phyloP scores from a whole-genome alignment of 2,888 invertebrate genomes.

The Tenthredo amoena region DNA sequence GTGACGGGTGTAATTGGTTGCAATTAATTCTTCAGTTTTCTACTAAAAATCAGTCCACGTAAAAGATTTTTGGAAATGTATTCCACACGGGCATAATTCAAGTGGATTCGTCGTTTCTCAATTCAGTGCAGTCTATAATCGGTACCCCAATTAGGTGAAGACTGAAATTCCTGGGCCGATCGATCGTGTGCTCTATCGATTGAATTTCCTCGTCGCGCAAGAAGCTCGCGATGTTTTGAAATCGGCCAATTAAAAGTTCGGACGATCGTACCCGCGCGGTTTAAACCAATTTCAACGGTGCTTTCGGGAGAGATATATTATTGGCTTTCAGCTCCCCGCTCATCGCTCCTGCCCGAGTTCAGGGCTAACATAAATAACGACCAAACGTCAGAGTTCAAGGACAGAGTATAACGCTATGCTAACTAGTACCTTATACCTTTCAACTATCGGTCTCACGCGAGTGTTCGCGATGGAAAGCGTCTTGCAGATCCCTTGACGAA shows the following conservation, averaged over 20 bases:
- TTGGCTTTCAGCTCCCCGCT: background rate
- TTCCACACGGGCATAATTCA: background rate
- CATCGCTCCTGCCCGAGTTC: background rate
- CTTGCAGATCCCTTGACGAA: background rate
- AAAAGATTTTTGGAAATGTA: background rate
- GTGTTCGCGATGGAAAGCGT: background rate
- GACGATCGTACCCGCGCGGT: background rate
- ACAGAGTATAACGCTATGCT: background rate
- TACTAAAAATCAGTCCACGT: background rate
- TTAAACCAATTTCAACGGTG: background rate
- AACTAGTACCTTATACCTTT: too few relatives aligned
- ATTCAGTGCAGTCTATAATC: background rate
- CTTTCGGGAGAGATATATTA: constrained; percentile 14
- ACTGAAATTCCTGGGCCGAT: background rate
- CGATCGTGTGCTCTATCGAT: constrained; percentile 6
- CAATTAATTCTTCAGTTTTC: background rate
- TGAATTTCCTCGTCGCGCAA: background rate
- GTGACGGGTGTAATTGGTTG: background rate
- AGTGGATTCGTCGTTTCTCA: background rate
- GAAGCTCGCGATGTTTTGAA: background rate
- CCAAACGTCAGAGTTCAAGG: background rate
- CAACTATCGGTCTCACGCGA: background rate
- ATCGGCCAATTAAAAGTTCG: constrained; percentile 26
- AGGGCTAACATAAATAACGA: constrained; percentile 3
- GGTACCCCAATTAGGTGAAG: background rate